phyloP scores from a whole-genome alignment of 1,140 invertebrate genomes.

The Drosophila kanapiae region DNA sequence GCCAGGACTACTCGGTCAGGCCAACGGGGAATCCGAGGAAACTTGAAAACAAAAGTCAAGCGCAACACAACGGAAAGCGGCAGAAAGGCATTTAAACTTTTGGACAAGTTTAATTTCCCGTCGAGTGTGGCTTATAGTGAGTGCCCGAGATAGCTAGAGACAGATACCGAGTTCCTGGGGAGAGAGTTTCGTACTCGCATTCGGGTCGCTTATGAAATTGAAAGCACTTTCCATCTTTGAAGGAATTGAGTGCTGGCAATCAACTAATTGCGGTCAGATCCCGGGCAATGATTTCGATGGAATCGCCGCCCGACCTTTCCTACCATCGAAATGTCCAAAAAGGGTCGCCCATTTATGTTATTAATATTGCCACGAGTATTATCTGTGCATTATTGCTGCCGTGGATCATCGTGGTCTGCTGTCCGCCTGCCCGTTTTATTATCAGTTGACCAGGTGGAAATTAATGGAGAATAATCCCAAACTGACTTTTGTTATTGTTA shows the following conservation, averaged over 20 bases:
- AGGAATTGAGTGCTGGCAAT: conserved; percentile 68
- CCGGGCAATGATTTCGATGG: conserved; percentile 18
- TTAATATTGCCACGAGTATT: conserved; percentile 61
- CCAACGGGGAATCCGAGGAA: conserved; percentile 39
- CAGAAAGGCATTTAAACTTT: conserved; percentile 81
- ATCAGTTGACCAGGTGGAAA: conserved; percentile 72
- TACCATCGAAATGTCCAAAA: conserved; percentile 10
- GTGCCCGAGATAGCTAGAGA: conserved; percentile 29
- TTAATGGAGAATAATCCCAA: conserved; percentile 74
- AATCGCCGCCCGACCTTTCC: neutral
- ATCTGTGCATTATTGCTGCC: conserved; percentile 59
- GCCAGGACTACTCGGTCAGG: conserved; percentile 11
- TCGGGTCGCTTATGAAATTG: conserved; percentile 67
- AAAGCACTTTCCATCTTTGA: conserved; percentile 78
- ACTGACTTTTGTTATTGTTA: conserved; percentile 58
- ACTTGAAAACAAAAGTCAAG: conserved; percentile 76
- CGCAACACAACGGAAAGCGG: conserved; percentile 69
- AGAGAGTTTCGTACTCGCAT: neutral
- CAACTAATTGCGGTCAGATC: conserved; percentile 71
- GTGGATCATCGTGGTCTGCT: conserved; percentile 22
- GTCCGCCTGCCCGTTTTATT: conserved; percentile 49
- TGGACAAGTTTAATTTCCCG: conserved; percentile 82
- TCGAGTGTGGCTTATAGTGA: conserved; percentile 54
- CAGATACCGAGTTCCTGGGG: conserved; percentile 23
- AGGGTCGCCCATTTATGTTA: conserved; percentile 42